Evolutionary conservation across 2,113 vertebrate genomes (phyloP).

Genomic region (Gavialis gangeticus): DNA sequence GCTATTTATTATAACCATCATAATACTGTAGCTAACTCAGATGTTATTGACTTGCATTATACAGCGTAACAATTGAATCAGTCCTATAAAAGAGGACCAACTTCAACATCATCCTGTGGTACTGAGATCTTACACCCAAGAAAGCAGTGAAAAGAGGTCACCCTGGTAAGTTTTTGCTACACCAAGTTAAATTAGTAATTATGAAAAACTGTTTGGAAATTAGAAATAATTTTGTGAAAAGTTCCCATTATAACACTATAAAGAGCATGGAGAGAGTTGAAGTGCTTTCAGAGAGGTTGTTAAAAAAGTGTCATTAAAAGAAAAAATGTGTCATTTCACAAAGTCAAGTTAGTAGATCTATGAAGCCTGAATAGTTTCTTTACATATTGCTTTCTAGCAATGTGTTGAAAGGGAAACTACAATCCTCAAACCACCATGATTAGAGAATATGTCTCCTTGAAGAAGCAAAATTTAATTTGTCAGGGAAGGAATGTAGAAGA

Average conservation of each 20-base stretch:
- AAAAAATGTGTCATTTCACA: background rate
- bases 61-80: background rate
- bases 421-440: background rate
- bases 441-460: constrained; percentile 4
- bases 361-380: background rate
- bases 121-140: background rate
- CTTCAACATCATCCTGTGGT: background rate
- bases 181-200: background rate
- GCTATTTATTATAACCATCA: background rate
- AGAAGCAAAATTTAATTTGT: background rate
- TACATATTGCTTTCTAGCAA: background rate
- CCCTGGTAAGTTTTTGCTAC: background rate
- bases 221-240: background rate
- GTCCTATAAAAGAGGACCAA: background rate
- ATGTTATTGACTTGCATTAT: background rate
- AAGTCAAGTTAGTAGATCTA: background rate
- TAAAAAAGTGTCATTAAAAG: background rate
- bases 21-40: background rate
- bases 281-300: background rate
- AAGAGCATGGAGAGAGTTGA: background rate
- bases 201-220: background rate
- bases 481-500: background rate
- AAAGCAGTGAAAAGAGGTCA: background rate
- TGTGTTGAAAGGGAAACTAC: background rate
- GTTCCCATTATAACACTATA: background rate